phyloP scores from a whole-genome alignment of 2,113 vertebrate species.

The Bufo gargarizans region DNA sequence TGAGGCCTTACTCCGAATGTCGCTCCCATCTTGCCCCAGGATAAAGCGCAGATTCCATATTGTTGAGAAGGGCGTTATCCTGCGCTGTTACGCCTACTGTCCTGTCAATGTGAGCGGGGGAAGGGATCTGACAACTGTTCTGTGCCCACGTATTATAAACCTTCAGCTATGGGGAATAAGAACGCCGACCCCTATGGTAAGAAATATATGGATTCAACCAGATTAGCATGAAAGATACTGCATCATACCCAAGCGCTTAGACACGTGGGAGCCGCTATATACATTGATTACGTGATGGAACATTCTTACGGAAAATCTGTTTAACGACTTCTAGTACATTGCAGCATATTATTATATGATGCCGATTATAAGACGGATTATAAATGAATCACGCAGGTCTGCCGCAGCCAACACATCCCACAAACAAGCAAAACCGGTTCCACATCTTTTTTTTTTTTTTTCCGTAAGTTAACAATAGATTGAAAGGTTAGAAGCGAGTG shows the following conservation, averaged over 20 bases:
- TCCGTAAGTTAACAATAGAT: slow-evolving; percentile 26
- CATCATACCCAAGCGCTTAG: not conserved
- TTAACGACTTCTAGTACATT: slow-evolving; percentile 4
- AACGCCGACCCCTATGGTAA: not conserved
- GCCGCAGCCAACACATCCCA: not conserved
- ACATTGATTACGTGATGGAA: slow-evolving; percentile 28
- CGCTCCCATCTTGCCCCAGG: too few species aligned
- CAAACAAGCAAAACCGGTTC: slow-evolving; percentile 35
- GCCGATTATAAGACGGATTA: not conserved
- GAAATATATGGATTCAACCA: not conserved
- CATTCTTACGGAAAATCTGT: slow-evolving; percentile 1
- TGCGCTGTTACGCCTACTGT: too few species aligned
- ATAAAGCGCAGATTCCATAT: too few species aligned
- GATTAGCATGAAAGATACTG: not conserved
- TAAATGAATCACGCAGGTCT: slow-evolving; percentile 19
- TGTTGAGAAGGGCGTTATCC: too few species aligned
- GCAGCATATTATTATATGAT: slow-evolving; percentile 7
- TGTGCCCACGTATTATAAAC: too few species aligned
- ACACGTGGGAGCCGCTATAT: not conserved
- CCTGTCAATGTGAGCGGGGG: too few species aligned
- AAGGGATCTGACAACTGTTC: too few species aligned
- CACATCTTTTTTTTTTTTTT: not conserved
- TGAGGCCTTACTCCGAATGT: too few species aligned
- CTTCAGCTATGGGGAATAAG: too few species aligned
- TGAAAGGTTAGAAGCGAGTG: slow-evolving; percentile 17